phyloP scores from a whole-genome alignment of 2,113 vertebrate species.

The Lophochroa leadbeateri region DNA sequence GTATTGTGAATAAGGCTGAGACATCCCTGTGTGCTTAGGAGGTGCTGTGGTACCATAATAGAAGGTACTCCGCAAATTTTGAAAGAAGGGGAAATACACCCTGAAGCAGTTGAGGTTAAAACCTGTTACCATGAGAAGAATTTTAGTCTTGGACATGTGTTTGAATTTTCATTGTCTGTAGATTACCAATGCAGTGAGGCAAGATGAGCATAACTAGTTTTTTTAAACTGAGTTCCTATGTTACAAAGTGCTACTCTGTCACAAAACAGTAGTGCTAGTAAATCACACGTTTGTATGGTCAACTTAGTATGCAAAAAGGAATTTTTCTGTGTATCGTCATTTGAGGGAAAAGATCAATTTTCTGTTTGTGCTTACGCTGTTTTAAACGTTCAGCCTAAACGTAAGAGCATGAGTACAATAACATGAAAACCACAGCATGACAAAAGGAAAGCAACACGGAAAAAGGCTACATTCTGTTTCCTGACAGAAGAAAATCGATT shows the following conservation, averaged over 20 bases:
- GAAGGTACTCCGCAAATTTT: neutral
- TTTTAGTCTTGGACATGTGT: neutral
- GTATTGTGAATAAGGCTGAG: neutral
- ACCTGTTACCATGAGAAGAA: neutral
- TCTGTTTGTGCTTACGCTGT: neutral
- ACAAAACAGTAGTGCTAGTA: neutral
- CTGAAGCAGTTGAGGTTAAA: neutral
- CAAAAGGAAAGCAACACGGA: neutral
- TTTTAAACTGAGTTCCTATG: neutral
- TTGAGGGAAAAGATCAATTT: neutral
- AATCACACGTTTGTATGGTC: neutral
- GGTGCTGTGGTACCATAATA: neutral
- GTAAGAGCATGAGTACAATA: neutral
- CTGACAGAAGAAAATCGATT: neutral
- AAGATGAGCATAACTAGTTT: neutral
- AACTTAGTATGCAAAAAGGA: neutral
- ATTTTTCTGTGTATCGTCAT: neutral
- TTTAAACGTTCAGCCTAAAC: conserved; percentile 11
- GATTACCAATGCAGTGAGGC: neutral
- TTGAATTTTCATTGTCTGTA: neutral
- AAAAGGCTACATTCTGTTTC: neutral
- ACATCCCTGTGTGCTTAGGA: neutral
- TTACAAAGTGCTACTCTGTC: neutral
- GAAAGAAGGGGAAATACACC: neutral
- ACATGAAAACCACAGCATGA: neutral